These are phyloP conservation scores for Anadara kagoshimensis DNA, from an alignment of 1,140 invertebrate species.

Conservation along the genomic window DNA sequence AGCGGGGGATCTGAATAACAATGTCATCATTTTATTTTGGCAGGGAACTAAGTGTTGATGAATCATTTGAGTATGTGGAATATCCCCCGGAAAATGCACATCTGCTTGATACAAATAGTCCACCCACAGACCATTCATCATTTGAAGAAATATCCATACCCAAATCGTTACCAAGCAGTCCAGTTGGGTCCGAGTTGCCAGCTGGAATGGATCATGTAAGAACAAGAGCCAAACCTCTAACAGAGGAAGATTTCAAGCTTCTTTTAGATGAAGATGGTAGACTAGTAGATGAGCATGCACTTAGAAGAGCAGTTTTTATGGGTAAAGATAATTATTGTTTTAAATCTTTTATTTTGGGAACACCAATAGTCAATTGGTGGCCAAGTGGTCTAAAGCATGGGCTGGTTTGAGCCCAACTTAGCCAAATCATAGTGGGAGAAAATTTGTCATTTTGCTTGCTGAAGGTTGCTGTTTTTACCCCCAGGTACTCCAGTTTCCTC, in stretches of 20 bases:
- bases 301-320: slow-evolving; percentile 66
- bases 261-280: slow-evolving; percentile 68
- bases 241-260: slow-evolving; percentile 48
- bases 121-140: too few relatives aligned
- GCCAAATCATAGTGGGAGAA: too few relatives aligned
- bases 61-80: slow-evolving; percentile 59
- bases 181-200: neutral
- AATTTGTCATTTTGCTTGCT: too few relatives aligned
- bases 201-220: neutral
- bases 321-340: slow-evolving; percentile 46
- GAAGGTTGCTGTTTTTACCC: too few relatives aligned
- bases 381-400: too few relatives aligned
- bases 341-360: too few relatives aligned
- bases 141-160: too few relatives aligned
- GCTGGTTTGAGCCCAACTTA: too few relatives aligned
- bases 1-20: too few relatives aligned
- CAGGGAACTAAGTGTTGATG: slow-evolving; percentile 55
- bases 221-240: slow-evolving; percentile 48
- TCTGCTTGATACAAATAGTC: slow-evolving; percentile 8
- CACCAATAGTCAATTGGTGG: too few relatives aligned
- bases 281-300: slow-evolving; percentile 65
- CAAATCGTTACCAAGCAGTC: neutral
- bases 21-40: slow-evolving; percentile 10
- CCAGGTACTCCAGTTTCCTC: too few relatives aligned
- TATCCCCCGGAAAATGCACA: slow-evolving; percentile 34